Base-by-base conservation (phyloP, 2,888 invertebrate genomes). In the Gnatocerus cornutus region DNA sequence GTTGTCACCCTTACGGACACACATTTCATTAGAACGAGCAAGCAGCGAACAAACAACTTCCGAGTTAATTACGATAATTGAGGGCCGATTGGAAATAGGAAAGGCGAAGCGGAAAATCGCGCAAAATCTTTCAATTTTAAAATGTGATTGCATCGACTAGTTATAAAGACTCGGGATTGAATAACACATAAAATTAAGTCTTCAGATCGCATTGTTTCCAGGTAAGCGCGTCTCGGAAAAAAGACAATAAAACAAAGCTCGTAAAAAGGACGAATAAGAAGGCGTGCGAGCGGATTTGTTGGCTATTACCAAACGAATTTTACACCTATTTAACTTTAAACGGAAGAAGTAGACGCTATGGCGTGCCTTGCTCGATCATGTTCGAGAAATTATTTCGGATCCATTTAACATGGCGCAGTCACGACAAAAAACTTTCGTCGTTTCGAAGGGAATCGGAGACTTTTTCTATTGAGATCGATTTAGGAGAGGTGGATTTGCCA, bases 301-400 rank as follows among this genome's bases (percentile, higher is more conserved):
- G 80, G 77, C 84, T 79, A 83, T 84, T 83, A 82, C 83, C 78
- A 78, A 80, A 82, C 77, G 83, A 84, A 85, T 84, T 84, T 85
- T 84, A 84, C 84, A 84, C 85, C 84, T 84, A 84, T 85, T 85
- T 84, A 84, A 84, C 83, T 84, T 82, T 81, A 80, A 84, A 83
- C 82, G 82, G 80, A 69, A 62, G 48, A 70, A 68, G 68, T 46
- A 68, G 62, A 69, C 69, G 62, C 37, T 41, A 61, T 83, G 79
- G 80, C 82, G 81, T 82, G 81, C 79, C 79, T 79, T 77, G 66
- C 76, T 77, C 80, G 82, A 82, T 83, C 83, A 81, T 81, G 81
- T 81, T 82, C 78, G 77, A 78, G 77, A 79, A 82, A 84, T 85
- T 85, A 84, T 82, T 85, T 85, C 85, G 78, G 80, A 81, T 82